Percentiles rank a stretch among this genome's conserved stretches.
Evolutionary conservation across 2,888 invertebrate species (phyloP).

Genomic region (Bombyx huttoni): DNA sequence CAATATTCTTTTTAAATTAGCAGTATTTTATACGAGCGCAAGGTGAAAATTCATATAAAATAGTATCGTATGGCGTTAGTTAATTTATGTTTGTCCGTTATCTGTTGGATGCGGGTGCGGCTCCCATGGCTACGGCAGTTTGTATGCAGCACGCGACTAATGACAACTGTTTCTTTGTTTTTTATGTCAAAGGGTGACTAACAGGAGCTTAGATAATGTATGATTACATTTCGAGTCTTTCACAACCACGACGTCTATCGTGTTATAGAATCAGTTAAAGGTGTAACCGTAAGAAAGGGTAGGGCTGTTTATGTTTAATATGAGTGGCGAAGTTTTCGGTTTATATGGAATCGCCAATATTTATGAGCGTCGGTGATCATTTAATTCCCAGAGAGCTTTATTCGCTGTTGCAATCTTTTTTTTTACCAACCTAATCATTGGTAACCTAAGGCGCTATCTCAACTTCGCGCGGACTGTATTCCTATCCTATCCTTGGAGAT

Average conservation of each 20-base stretch:
- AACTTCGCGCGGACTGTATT: too few species aligned
- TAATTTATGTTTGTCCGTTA: constrained; percentile 66
- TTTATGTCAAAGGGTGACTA: constrained; percentile 6
- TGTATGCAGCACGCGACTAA: constrained; percentile 57
- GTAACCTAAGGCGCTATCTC: too few species aligned
- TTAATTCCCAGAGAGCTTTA: too few species aligned
- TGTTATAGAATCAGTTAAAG: too few species aligned
- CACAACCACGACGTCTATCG: not conserved
- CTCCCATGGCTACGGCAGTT: constrained; percentile 34
- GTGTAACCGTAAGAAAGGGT: too few species aligned
- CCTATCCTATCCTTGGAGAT: too few species aligned
- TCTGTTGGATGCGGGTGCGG: constrained; percentile 55
- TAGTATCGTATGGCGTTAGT: constrained; percentile 53
- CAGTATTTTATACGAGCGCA: constrained; percentile 15
- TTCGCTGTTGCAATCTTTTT: too few species aligned
- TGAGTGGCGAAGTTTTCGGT: too few species aligned
- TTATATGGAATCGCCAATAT: too few species aligned
- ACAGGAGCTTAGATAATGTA: not conserved
- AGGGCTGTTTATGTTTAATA: too few species aligned
- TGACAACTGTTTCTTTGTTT: constrained; percentile 33
- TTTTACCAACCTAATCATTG: too few species aligned
- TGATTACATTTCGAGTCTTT: not conserved
- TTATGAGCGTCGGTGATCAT: too few species aligned
- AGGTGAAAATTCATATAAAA: constrained; percentile 56
- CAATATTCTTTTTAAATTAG: not conserved